Conservation (phyloP, 2,797 vertebrate genomes). For the Cryptoblepharus egeriae region DNA sequence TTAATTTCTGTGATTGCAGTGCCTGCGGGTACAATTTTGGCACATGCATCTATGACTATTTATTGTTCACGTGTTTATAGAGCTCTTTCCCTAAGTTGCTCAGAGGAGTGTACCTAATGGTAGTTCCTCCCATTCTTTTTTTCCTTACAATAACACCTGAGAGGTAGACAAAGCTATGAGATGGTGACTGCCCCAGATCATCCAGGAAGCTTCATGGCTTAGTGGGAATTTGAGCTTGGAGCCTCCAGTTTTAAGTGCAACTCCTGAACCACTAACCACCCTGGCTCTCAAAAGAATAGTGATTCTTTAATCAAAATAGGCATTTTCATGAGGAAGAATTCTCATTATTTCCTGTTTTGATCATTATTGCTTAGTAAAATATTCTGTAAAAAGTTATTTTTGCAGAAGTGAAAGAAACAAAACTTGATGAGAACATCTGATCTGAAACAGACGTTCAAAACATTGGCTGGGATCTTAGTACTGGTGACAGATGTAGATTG, state of each 20-base stretch:
- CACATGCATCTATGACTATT: neutral
- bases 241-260: too few relatives aligned
- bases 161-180: too few relatives aligned
- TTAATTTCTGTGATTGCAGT: neutral
- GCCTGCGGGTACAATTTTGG: neutral
- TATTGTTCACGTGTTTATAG: too few relatives aligned
- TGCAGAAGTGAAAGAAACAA: neutral
- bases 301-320: neutral
- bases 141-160: too few relatives aligned
- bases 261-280: too few relatives aligned
- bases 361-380: neutral
- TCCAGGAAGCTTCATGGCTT: too few relatives aligned
- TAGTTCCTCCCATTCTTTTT: too few relatives aligned
- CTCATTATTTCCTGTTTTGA: neutral
- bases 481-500: neutral
- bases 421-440: neutral
- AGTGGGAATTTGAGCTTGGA: too few relatives aligned
- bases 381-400: neutral
- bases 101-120: too few relatives aligned
- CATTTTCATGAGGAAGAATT: neutral
- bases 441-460: neutral
- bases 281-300: too few relatives aligned
- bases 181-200: too few relatives aligned
- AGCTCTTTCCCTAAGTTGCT: too few relatives aligned
- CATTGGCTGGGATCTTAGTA: neutral